Evolutionary conservation across 1,140 invertebrate species (phyloP).

Genomic region (Helicoverpa armigera): DNA sequence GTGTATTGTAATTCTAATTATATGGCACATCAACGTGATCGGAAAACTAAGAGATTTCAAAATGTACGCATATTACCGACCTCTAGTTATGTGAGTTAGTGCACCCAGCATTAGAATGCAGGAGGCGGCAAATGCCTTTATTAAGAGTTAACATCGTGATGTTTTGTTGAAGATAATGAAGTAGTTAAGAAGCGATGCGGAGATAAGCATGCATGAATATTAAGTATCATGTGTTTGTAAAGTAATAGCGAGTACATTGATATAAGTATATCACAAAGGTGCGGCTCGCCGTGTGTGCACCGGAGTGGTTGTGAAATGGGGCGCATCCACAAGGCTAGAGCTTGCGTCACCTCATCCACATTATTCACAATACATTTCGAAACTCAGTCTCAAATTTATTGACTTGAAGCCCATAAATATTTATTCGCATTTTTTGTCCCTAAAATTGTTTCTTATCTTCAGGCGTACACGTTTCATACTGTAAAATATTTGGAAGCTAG

Average conservation of each 20-base stretch:
- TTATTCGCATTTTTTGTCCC: constrained; percentile 67
- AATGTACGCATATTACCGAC: constrained; percentile 6
- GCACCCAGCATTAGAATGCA: constrained; percentile 25
- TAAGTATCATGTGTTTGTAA: constrained; percentile 19
- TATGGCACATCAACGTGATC: constrained; percentile 21
- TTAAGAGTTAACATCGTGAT: constrained; percentile 35
- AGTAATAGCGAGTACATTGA: constrained; percentile 4
- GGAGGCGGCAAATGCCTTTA: constrained; percentile 20
- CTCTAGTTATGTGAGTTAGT: constrained; percentile 14
- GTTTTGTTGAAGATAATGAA: constrained; percentile 37
- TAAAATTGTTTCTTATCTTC: constrained; percentile 35
- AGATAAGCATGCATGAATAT: constrained; percentile 35
- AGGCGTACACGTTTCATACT: constrained; percentile 25
- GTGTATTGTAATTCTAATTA: constrained; percentile 31
- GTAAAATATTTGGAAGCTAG: constrained; percentile 21
- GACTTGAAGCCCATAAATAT: constrained; percentile 67
- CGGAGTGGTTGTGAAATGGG: constrained; percentile 72
- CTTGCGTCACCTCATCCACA: constrained; percentile 77
- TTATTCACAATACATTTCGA: constrained; percentile 81
- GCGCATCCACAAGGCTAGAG: constrained; percentile 79
- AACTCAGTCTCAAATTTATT: constrained; percentile 75
- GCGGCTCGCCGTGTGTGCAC: constrained; percentile 56
- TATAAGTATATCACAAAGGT: constrained; percentile 24
- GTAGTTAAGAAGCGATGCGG: constrained; percentile 22
- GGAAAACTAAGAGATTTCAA: constrained; percentile 11